phyloP scores from a whole-genome alignment of 1,140 invertebrate species.

The Paralvinella palmiformis region DNA sequence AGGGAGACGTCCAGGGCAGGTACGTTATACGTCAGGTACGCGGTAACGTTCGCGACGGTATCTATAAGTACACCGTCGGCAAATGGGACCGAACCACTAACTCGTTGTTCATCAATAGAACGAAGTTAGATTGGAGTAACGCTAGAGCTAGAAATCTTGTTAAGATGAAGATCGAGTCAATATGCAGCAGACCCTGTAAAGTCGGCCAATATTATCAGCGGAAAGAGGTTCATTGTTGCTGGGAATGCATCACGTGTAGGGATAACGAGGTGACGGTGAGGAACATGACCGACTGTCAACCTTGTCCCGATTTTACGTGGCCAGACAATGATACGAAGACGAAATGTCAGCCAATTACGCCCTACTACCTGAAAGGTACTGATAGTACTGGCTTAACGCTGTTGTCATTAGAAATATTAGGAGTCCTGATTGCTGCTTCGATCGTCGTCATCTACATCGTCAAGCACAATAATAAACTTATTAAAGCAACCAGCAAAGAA shows the following conservation, averaged over 20 bases:
- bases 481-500: conserved; percentile 36
- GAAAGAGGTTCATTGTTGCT: conserved; percentile 5
- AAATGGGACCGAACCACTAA: not conserved
- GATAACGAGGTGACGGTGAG: not conserved
- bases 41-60: too few species aligned
- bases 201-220: not conserved
- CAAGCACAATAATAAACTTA: conserved; percentile 26
- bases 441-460: conserved; percentile 25
- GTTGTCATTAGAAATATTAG: conserved; percentile 49
- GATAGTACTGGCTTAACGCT: conserved; percentile 50
- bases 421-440: conserved; percentile 28
- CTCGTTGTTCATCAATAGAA: not conserved
- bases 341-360: conserved; percentile 6
- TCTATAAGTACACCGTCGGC: not conserved
- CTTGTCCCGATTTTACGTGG: conserved; percentile 2
- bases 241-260: conserved; percentile 6
- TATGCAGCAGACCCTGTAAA: conserved; percentile 10
- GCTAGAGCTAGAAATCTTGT: not conserved
- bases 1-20: not conserved
- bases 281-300: conserved; percentile 1
- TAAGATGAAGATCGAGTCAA: not conserved
- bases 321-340: conserved; percentile 5
- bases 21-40: conserved; percentile 2
- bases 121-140: not conserved
- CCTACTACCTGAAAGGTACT: conserved; percentile 1